Conservation (phyloP, 2,113 vertebrate genomes). For the Boleophthalmus pectinirostris region DNA sequence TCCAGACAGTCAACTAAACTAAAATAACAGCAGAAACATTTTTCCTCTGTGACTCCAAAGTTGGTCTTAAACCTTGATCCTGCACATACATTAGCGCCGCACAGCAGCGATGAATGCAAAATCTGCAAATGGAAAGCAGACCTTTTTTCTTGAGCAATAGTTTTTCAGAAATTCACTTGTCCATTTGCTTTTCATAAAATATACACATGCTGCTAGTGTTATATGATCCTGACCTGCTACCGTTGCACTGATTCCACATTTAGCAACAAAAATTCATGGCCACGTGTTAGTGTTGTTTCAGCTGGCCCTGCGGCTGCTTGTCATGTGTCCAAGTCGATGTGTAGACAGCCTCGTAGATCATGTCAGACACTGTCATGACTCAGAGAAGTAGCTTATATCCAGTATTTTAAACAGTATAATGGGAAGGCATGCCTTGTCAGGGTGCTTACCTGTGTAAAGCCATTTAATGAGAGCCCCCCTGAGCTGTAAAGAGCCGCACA, state of each 20-base stretch:
- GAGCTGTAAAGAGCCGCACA: conserved; percentile 42
- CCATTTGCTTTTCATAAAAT: conserved; percentile 8
- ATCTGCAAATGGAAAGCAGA: not conserved
- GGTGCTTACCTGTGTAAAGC: conserved; percentile 10
- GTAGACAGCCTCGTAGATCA: conserved; percentile 42
- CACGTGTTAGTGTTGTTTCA: conserved; percentile 59
- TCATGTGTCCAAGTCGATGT: conserved; percentile 33
- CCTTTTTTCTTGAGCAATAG: not conserved
- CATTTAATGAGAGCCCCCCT: conserved; percentile 9
- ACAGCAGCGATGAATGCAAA: not conserved
- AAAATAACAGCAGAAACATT: not conserved
- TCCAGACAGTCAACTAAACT: not conserved
- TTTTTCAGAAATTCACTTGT: not conserved
- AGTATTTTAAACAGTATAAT: not conserved
- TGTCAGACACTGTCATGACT: conserved; percentile 21
- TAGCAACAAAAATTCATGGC: conserved; percentile 57
- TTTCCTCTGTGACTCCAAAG: not conserved
- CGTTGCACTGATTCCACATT: conserved; percentile 47
- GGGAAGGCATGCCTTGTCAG: not conserved
- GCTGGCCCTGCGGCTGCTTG: conserved; percentile 48
- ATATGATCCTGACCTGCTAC: conserved; percentile 30
- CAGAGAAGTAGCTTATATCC: not conserved
- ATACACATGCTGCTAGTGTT: not conserved
- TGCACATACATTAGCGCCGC: not conserved
- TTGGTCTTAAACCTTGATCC: not conserved